Base-by-base conservation (phyloP, 2,113 vertebrate species). In the Anguilla japonica region DNA sequence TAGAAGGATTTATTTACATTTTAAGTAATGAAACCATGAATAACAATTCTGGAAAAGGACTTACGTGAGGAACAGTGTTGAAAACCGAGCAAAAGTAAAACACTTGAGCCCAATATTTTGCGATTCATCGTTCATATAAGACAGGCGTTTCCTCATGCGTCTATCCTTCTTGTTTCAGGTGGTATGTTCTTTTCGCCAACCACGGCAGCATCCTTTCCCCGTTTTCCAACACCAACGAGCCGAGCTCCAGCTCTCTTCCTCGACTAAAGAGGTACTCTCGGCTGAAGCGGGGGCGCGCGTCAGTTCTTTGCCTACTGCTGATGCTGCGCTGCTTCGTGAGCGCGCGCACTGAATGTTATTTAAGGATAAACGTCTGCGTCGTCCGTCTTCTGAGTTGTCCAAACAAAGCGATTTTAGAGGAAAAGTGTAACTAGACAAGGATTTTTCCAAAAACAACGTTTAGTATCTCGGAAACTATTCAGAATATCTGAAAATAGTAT, bases 171-270 rank as follows among this genome's bases (percentile, higher is more conserved):
- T 56, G 29, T 56, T 53, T 81, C 29, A 18, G 82, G 46, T 29
- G 29, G 13, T 83, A 57, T 53, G 29, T 83, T 57, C n/a, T 39
- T 26, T 39, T 22, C 50, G 22, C 16, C 82, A 29, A 34, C 46
- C 82, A 57, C 50, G 46, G 15, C 26, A 83, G 82, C 82, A 83
- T 83, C 50, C 82, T 83, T 56, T 83, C 13, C 82, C 22, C 82
- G 29, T 9, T 83, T 56, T 56, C 46, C 50, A 83, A 57, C 82
- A 11, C 11, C 57, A 83, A 20, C 50, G 46, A 5, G 82, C 50
- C n/a, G 50, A 34, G 82, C 26, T 15, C 16, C 46, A 83, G 46
- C 46, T 83, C 82, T 57, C 9, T 53, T 53, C 13, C 29, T 56
- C 50, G 43, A 39, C 15, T 40, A 41, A 26, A 6, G 13, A 53